phyloP scores from a whole-genome alignment of 2,797 vertebrate species.

The Erethizon dorsatum region DNA sequence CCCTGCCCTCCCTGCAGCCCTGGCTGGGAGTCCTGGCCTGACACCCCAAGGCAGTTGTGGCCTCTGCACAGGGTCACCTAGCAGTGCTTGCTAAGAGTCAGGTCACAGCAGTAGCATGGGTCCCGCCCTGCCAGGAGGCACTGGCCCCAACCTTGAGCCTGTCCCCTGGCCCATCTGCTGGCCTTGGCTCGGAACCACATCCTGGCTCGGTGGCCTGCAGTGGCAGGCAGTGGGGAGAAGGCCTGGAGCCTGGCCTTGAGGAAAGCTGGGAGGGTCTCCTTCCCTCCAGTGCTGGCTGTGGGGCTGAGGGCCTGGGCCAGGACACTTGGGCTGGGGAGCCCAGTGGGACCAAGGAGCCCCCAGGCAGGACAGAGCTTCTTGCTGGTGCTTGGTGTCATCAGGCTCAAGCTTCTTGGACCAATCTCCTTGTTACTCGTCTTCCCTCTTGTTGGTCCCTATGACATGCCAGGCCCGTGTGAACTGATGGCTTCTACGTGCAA shows the following conservation, averaged over 20 bases:
- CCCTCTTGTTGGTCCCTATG: background rate
- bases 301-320: accelerated
- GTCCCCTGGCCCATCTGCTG: background rate
- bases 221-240: background rate
- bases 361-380: too few species aligned
- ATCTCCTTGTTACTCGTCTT: background rate
- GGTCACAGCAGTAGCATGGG: background rate
- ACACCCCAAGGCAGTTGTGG: background rate
- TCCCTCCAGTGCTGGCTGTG: background rate
- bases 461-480: background rate
- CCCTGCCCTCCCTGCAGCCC: background rate
- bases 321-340: background rate
- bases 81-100: background rate
- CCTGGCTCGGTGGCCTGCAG: too few species aligned
- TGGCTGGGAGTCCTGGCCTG: background rate
- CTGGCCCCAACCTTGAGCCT: background rate
- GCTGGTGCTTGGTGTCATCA: background rate
- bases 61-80: background rate
- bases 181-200: background rate
- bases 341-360: background rate
- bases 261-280: background rate
- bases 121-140: background rate
- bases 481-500: background rate
- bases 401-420: background rate
- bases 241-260: background rate